A percentile compares a stretch with the other conserved stretches of the same genome.
Conservation (phyloP, 2,797 vertebrate species). For the Propithecus perrieri region DNA sequence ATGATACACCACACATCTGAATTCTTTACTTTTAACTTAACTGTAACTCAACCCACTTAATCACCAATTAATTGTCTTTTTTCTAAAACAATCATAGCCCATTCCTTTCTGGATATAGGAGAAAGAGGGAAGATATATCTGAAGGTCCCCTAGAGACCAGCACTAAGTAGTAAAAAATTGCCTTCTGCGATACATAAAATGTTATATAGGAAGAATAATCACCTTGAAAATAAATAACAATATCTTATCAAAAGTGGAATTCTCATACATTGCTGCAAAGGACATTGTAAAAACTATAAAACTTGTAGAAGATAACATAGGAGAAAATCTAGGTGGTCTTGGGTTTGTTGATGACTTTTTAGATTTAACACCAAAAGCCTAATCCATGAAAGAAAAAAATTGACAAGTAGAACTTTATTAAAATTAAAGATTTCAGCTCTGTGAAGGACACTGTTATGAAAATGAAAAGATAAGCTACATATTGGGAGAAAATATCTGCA, state of each 20-base stretch:
- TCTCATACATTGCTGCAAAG: not conserved
- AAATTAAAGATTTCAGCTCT: not conserved
- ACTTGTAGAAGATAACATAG: not conserved
- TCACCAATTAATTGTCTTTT: not conserved
- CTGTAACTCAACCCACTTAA: not conserved
- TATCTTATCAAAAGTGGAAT: not conserved
- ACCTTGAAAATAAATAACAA: not conserved
- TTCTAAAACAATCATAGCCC: not conserved
- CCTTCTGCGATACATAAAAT: not conserved
- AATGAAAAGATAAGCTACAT: not conserved
- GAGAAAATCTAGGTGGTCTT: not conserved
- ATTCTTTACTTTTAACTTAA: not conserved
- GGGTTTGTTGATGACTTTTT: not conserved
- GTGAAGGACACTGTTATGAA: not conserved
- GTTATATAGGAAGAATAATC: not conserved
- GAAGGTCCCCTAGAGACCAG: not conserved
- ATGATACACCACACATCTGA: not conserved
- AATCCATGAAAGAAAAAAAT: not conserved
- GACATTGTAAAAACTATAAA: not conserved
- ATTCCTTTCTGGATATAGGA: not conserved
- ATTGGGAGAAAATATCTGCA: not conserved
- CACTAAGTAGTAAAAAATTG: not conserved
- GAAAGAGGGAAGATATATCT: not conserved
- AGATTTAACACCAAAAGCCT: not conserved
- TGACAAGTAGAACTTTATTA: not conserved